phyloP scores from a whole-genome alignment of 2,113 vertebrate genomes.

The Donacobius atricapilla region DNA sequence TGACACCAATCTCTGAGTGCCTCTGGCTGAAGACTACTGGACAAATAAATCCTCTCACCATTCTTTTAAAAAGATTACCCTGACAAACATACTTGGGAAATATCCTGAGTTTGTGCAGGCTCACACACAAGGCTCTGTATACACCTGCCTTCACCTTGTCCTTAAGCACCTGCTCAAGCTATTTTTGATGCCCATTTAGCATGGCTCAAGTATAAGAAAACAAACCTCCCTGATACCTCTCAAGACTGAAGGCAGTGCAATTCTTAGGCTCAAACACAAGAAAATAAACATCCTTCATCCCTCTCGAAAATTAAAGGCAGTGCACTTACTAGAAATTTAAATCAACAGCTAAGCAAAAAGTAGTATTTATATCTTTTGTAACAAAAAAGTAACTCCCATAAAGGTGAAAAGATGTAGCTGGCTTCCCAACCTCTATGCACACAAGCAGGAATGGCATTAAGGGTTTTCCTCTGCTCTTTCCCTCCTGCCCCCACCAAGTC shows the following conservation, averaged over 20 bases:
- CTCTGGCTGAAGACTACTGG: not conserved
- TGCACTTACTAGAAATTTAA: not conserved
- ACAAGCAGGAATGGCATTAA: rapidly evolving
- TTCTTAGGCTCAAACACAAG: not conserved
- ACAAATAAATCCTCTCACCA: not conserved
- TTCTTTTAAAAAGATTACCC: not conserved
- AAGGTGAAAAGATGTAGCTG: not conserved
- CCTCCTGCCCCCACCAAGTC: not conserved
- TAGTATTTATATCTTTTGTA: rapidly evolving
- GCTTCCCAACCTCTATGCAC: rapidly evolving
- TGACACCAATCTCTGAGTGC: not conserved
- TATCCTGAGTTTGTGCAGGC: not conserved
- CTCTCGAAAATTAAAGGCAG: not conserved
- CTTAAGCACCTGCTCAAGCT: not conserved
- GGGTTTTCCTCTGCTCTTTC: not conserved
- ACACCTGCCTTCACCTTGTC: not conserved
- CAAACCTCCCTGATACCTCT: not conserved
- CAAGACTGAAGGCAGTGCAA: not conserved
- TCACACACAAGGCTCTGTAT: not conserved
- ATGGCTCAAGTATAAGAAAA: not conserved
- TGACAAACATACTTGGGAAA: not conserved
- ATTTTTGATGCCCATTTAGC: not conserved
- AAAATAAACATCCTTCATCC: not conserved
- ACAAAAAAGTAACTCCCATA: not conserved
- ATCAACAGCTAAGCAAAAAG: not conserved